Evolutionary conservation across 2,888 invertebrate species (phyloP).

Genomic region (Dynastes maya): DNA sequence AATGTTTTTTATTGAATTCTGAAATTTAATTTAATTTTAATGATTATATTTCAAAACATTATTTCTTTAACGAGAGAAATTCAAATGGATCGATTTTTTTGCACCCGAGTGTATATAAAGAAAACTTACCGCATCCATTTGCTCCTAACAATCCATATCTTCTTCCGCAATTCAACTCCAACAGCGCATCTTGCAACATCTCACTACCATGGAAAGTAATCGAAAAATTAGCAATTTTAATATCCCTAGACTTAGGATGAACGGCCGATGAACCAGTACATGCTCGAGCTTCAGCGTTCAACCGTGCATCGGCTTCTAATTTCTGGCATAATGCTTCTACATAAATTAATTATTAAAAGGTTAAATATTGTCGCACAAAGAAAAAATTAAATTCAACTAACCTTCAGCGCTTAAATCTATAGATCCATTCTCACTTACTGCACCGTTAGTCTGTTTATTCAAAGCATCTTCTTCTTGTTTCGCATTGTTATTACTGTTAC

Average conservation of each 20-base stretch:
- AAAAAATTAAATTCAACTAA: conserved; percentile 60
- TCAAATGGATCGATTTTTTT: no score
- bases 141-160: conserved; percentile 95
- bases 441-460: conserved; percentile 28
- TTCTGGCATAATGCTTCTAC: conserved; percentile 89
- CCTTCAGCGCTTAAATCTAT: conserved; percentile 81
- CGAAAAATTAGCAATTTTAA: conserved; percentile 96
- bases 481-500: conserved; percentile 62
- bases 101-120: neutral
- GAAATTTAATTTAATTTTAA: no score
- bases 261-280: conserved; percentile 96
- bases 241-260: conserved; percentile 95
- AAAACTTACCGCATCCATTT: conserved; percentile 91
- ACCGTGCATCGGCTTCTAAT: conserved; percentile 90
- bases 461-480: conserved; percentile 61
- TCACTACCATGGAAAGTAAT: conserved; percentile 99
- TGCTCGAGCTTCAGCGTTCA: conserved; percentile 94
- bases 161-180: conserved; percentile 97
- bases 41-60: no score
- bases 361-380: neutral
- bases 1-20: no score
- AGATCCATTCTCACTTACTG: conserved; percentile 70
- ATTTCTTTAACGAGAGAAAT: no score
- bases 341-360: conserved; percentile 61
- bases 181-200: conserved; percentile 93